Base-by-base conservation (phyloP, 2,888 invertebrate species). In the Sesia bembeciformis region DNA sequence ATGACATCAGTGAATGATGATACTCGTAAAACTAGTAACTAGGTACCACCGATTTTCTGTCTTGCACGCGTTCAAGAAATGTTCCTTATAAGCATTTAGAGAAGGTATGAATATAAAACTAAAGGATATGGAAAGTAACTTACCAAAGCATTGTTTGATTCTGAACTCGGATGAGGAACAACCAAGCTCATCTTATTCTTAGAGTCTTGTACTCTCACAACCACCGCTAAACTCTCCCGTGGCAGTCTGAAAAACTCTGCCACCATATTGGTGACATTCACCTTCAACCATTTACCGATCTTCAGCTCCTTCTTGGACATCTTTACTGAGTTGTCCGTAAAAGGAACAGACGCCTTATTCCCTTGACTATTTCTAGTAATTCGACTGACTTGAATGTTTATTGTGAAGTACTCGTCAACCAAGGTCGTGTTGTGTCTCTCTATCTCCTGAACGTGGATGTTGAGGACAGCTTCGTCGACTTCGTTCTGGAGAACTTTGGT, bases 171-270 rank as follows among this genome's bases (percentile, higher is more conserved):
- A 76, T 93, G 93, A n/a, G 93, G 94, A 64, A 94, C 93, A 51
- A 93, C 91, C 64, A 93, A 88, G 62, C 90, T 91, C 75, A 91
- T 90, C 72, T 91, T 91, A 76, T 78, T 84, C 81, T 84, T 92
- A 60, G 90, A 90, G 75, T 90, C 92, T 70, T 91, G 91, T 63
- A 91, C 92, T 78, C 94, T 94, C 63, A 97, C 91, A 39, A 95
- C 92, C 66, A 97, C 92, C 49, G 95, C 96, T 66, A 94, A 91
- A 73, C 94, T 94, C 66, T 94, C 93, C 56, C 93, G 88, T 3
- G 94, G 93, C 73, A 93, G 91, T 62, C 93, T 93, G 76, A 94
- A 93, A 93, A 96, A 96, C 65, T 94, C 93, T 52, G 92, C 91
- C 42, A 96, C 93, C 84, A 95, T 91, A 51, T 92, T 91, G 51